A percentile compares a stretch with the other conserved stretches of the same genome.
Conservation (phyloP, 1,140 invertebrate species). For the Micrasema longulum region DNA sequence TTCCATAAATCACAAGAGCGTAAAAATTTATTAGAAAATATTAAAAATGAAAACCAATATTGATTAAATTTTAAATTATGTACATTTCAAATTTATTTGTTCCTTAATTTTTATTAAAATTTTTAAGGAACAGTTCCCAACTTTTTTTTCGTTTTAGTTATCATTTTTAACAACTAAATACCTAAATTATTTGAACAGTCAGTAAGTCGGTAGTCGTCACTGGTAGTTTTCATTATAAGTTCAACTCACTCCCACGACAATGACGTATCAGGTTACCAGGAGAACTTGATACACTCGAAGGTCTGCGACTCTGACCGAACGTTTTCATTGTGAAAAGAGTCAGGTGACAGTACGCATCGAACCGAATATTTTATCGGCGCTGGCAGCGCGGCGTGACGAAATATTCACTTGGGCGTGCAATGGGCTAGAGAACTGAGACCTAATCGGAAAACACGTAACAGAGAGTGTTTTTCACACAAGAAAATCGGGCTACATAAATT, state of each 20-base stretch:
- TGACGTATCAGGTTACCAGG: constrained; percentile 22
- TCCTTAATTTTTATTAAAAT: neutral
- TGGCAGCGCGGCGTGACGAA: constrained; percentile 2
- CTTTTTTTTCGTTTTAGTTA: neutral
- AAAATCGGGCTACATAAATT: too few relatives aligned
- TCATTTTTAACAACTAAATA: neutral
- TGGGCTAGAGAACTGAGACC: too few relatives aligned
- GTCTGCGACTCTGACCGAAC: neutral
- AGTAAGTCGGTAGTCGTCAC: too few relatives aligned
- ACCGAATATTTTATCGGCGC: constrained; percentile 18
- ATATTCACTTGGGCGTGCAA: constrained; percentile 21
- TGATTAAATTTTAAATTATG: neutral
- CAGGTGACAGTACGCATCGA: constrained; percentile 29
- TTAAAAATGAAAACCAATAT: too few relatives aligned
- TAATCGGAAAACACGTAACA: too few relatives aligned
- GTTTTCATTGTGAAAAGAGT: constrained; percentile 21
- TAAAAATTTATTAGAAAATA: neutral
- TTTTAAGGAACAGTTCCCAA: neutral
- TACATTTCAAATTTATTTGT: neutral
- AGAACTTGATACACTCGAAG: constrained; percentile 14
- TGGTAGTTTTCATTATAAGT: neutral
- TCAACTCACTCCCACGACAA: neutral
- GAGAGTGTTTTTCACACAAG: too few relatives aligned
- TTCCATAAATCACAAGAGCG: neutral
- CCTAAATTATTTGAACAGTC: neutral